Percentiles rank a stretch among this genome's conserved stretches.
phyloP scores from a whole-genome alignment of 35 echinoderm and acorn worm species.

The Lytechinus variegatus region DNA sequence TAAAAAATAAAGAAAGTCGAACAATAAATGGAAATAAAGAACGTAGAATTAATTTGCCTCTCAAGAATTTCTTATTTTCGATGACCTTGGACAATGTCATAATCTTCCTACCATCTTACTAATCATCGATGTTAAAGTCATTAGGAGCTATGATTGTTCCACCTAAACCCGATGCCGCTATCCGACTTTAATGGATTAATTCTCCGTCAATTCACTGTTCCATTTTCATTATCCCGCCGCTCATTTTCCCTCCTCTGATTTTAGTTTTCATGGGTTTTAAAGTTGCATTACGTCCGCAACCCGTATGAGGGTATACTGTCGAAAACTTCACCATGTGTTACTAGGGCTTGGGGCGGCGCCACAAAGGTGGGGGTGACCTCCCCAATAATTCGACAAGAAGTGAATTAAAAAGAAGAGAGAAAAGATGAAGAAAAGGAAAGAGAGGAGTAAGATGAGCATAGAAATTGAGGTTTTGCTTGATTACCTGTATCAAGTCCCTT shows the following conservation, averaged over 20 bases:
- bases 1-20: too few species aligned
- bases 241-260: background rate
- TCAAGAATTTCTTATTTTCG: background rate
- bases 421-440: too few species aligned
- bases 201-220: background rate
- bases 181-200: background rate
- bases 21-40: background rate
- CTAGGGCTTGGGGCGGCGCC: too few species aligned
- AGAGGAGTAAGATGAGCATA: too few species aligned
- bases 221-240: background rate
- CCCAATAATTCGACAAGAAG: too few species aligned
- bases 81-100: background rate
- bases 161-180: background rate
- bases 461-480: too few species aligned
- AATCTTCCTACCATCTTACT: background rate
- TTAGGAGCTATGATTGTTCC: background rate
- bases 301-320: too few species aligned
- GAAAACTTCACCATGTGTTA: too few species aligned
- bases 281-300: background rate
- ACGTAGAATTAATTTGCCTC: background rate
- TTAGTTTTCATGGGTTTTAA: background rate
- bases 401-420: too few species aligned
- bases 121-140: constrained; percentile 13
- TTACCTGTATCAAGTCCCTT: too few species aligned
- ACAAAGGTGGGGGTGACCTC: too few species aligned